Evolutionary conservation across 2,797 vertebrate genomes (phyloP).

Genomic region (Sebastes matsubarae): DNA sequence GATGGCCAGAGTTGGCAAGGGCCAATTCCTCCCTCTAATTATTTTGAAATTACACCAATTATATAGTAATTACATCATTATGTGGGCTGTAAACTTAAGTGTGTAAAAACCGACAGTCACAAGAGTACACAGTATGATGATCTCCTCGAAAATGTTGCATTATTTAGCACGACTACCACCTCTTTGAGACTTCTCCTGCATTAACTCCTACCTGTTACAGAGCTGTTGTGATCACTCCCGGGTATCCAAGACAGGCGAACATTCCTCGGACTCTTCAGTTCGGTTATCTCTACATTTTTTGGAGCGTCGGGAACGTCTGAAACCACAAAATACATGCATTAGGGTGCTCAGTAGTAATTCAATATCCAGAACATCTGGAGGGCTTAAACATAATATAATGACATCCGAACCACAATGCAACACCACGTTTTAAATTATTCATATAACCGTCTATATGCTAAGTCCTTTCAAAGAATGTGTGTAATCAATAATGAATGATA

Average conservation of each 20-base stretch:
- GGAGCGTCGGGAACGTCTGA: slow-evolving; percentile 92
- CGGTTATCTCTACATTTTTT: slow-evolving; percentile 79
- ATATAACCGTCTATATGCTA: not conserved
- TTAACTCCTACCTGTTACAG: slow-evolving; percentile 84
- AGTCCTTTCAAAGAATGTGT: not conserved
- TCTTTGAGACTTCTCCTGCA: not conserved
- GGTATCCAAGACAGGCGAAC: slow-evolving; percentile 87
- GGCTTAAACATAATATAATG: not conserved
- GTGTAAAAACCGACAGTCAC: not conserved
- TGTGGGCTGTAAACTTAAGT: not conserved
- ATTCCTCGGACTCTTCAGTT: slow-evolving; percentile 79
- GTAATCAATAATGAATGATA: not conserved
- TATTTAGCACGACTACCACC: not conserved
- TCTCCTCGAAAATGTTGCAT: not conserved
- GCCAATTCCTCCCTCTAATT: not conserved
- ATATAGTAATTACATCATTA: not conserved
- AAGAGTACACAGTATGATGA: not conserved
- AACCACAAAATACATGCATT: slow-evolving; percentile 9
- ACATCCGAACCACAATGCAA: not conserved
- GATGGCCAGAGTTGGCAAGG: not conserved
- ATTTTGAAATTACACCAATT: not conserved
- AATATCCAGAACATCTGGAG: not conserved
- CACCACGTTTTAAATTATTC: not conserved
- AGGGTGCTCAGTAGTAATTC: not conserved
- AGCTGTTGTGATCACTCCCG: slow-evolving; percentile 88